Evolutionary conservation across 1,140 invertebrate genomes (phyloP), one percentile per base, ranked within the genome.

Genomic region (Aphelenchoides besseyi): DNA sequence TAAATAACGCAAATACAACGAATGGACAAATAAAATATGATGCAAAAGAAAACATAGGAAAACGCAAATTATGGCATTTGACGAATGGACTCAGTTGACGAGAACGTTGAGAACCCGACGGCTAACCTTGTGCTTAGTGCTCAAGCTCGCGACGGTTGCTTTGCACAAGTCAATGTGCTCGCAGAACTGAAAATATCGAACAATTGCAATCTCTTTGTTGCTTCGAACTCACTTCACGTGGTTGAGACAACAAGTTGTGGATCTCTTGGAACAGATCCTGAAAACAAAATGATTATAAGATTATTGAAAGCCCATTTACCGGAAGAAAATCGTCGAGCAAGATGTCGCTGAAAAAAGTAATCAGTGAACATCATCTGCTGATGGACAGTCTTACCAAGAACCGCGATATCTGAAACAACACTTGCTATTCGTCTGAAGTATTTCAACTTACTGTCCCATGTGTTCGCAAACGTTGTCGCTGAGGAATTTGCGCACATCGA

Each of bases 241-340:
- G 69, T 36, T 83, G 71, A 5, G 52, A n/a, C 2, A 82, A 69
- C 26, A 82, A 54, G 53, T 74, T 71, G 28, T 82, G 66, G 18
- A 82, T 64, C 61, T 83, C 74, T 55, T 82, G 64, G 74, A 81
- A 82, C 61, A 82, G 68, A 61, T 82, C 79, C n/a, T n/a, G n/a
- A n/a, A n/a, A n/a, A n/a, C n/a, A n/a, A n/a, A n/a, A n/a, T n/a
- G n/a, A n/a, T n/a, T n/a, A n/a, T n/a, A n/a, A n/a, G n/a, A n/a
- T n/a, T n/a, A n/a, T n/a, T n/a, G n/a, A n/a, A n/a, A n/a, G n/a
- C n/a, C n/a, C n/a, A n/a, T n/a, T n/a, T n/a, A n/a, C n/a, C 33
- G 80, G 80, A 12, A 82, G 68, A 35, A 78, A 79, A 33, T 83
- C 72, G 36, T 82, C 80, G 26, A 83, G 52, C 12, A 83, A 30